Conservation (phyloP, 2,113 vertebrate species). For the Pao palembangensis region DNA sequence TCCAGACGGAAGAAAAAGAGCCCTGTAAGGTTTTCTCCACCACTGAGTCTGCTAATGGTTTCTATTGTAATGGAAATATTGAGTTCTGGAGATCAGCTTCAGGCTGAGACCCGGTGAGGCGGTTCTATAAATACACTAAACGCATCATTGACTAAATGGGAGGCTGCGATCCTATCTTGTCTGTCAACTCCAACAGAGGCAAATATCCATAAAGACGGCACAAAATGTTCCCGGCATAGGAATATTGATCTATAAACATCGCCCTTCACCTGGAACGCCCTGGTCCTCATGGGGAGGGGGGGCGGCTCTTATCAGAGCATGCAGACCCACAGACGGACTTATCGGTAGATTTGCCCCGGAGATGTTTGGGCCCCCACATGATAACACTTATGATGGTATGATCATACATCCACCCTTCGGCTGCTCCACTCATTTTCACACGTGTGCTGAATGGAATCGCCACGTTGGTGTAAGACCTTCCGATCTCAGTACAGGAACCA, state of each 20-base stretch:
- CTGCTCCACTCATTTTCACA: conserved; percentile 18
- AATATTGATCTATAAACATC: neutral
- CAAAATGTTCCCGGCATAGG: neutral
- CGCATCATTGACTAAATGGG: conserved; percentile 22
- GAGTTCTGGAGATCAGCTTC: conserved; percentile 47
- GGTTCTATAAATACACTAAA: conserved; percentile 26
- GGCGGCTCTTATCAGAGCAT: conserved; percentile 39
- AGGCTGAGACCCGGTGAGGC: conserved; percentile 23
- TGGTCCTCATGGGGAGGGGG: conserved; percentile 16
- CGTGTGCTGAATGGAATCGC: conserved; percentile 28
- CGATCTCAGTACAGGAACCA: conserved; percentile 14
- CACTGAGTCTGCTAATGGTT: conserved; percentile 44
- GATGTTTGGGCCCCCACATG: conserved; percentile 35
- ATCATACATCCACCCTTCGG: conserved; percentile 43
- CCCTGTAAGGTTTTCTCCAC: conserved; percentile 24
- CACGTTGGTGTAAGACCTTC: conserved; percentile 39
- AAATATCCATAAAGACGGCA: neutral
- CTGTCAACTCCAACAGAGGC: neutral
- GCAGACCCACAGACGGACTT: conserved; percentile 40
- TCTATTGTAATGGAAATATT: conserved; percentile 55
- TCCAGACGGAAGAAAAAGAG: neutral
- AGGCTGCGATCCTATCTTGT: conserved; percentile 24
- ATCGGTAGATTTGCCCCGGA: conserved; percentile 19
- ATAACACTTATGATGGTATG: conserved; percentile 34
- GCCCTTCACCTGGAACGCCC: conserved; percentile 3